These are phyloP conservation scores for Herpetotheres cachinnans DNA, from an alignment of 2,113 vertebrate genomes.

Conservation along the genomic window DNA sequence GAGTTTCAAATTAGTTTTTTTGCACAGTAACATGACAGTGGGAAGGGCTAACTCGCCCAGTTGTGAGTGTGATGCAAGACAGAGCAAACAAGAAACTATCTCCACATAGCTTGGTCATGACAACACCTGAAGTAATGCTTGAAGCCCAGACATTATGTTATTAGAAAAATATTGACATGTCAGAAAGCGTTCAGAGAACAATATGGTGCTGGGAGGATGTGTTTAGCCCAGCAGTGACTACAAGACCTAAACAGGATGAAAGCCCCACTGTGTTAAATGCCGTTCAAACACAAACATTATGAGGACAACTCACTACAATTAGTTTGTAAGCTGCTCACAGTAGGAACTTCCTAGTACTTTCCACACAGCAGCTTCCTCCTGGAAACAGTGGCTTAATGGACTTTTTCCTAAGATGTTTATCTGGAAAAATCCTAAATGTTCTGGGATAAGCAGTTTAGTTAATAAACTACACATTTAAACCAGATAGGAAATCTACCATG, in stretches of 20 bases:
- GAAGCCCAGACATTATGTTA: constrained; percentile 30
- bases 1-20: neutral
- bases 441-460: neutral
- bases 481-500: neutral
- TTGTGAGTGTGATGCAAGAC: neutral
- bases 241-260: neutral
- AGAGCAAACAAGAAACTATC: neutral
- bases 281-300: neutral
- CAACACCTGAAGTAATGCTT: constrained; percentile 12
- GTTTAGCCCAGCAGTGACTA: neutral
- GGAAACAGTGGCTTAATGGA: neutral
- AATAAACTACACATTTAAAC: neutral
- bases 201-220: neutral
- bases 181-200: neutral
- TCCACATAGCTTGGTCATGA: neutral
- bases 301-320: neutral
- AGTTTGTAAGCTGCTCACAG: neutral
- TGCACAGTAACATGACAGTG: neutral
- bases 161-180: constrained; percentile 43
- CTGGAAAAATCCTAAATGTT: neutral
- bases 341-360: constrained; percentile 8
- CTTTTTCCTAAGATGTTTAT: neutral
- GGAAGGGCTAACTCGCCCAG: neutral
- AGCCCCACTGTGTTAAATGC: neutral
- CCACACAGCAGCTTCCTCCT: neutral